Evolutionary conservation across 2,888 invertebrate genomes (phyloP), one percentile per base, ranked within the genome.

Genomic region (Phengaris arion): DNA sequence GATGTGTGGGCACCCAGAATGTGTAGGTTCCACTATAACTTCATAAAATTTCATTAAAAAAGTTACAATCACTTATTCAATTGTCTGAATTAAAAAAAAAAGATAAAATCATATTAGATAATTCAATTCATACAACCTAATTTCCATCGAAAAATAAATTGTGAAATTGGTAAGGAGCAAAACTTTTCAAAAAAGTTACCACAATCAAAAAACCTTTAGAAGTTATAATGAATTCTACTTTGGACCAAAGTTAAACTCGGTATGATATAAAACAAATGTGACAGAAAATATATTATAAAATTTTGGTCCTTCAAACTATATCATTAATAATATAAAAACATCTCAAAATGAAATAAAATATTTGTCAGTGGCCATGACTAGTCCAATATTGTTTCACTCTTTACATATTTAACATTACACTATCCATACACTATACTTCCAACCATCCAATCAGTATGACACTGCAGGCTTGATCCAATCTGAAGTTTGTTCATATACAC

Each of bases 361-460:
- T 72, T 72, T 2, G 22, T 52, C 72, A 72, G 72, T 74, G 76
- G 78, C 79, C 78, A 76, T 81, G 81, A 81, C 81, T 81, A 81
- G 81, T 77, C 78, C 76, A 74, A 74, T 74, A 75, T 76, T 76
- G 76, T 74, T 77, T 74, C 75, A 74, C 70, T 51, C 68, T 76
- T 78, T 79, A 80, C 75, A 77, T 77, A 77, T 78, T 75, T 77
- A 77, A 78, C 76, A 74, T 79, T 35, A 35, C 35, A 4, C 35
- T 3, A 35, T 2, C 35, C 35, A 35, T 35, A 35, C 4, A 35
- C 35, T 35, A 35, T 35, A 35, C 35, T 35, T 35, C 35, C 35
- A 35, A 35, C 35, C 35, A 35, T 35, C 35, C 35, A 35, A 35
- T 35, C 4, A 2, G 35, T 4, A 35, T 35, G 22, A 3, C 35